A percentile compares a stretch with the other conserved stretches of the same genome.
These are phyloP conservation scores for Zosterops pallidus DNA, from an alignment of 2,113 vertebrate species.

Conservation along the genomic window DNA sequence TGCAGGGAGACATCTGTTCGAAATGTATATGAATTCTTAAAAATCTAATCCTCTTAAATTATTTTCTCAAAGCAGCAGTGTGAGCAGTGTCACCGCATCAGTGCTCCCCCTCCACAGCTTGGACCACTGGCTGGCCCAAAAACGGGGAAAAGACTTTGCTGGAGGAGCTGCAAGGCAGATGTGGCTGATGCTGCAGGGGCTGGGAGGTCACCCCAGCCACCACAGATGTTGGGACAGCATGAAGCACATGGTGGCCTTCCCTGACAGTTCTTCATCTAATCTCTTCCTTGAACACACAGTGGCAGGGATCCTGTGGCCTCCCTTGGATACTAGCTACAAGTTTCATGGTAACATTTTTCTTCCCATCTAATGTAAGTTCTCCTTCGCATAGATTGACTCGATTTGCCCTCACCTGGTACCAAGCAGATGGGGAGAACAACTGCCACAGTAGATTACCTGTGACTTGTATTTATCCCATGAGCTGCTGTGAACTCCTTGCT, in stretches of 20 bases:
- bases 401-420: not conserved
- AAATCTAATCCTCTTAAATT: slow-evolving; percentile 20
- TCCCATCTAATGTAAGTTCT: not conserved
- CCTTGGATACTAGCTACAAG: not conserved
- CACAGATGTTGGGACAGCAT: accelerated
- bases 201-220: not conserved
- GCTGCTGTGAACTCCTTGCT: not conserved
- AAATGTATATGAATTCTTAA: not conserved
- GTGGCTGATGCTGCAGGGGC: not conserved
- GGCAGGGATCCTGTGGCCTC: not conserved
- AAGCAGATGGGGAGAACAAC: not conserved
- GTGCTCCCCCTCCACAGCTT: accelerated
- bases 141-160: accelerated
- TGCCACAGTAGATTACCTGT: not conserved
- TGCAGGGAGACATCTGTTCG: not conserved
- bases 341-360: not conserved
- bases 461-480: not conserved
- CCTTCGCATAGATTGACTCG: not conserved
- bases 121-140: accelerated
- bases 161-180: not conserved
- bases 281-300: not conserved
- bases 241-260: not conserved
- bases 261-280: not conserved
- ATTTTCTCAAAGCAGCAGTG: not conserved
- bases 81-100: not conserved